These are phyloP conservation scores for Laterallus jamaicensis DNA, from an alignment of 2,113 vertebrate genomes.

Conservation along the genomic window DNA sequence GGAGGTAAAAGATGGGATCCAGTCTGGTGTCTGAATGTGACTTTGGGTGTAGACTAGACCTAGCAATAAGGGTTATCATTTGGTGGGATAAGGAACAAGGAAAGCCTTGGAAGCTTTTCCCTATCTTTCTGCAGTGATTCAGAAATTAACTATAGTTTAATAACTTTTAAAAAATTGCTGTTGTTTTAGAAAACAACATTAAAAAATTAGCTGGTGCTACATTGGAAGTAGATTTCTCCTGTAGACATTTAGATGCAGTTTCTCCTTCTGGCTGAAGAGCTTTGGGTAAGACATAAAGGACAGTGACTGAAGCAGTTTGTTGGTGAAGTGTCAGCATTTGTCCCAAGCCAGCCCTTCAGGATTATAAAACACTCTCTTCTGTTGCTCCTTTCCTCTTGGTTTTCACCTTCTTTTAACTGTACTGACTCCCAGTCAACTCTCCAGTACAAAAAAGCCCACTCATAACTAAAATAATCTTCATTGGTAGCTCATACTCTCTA, in stretches of 20 bases:
- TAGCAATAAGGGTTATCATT: not conserved
- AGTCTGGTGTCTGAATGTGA: not conserved
- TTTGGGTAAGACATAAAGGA: not conserved
- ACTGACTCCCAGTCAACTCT: not conserved
- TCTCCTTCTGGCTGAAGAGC: not conserved
- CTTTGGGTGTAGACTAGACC: not conserved
- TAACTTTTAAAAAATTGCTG: not conserved
- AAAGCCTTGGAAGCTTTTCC: not conserved
- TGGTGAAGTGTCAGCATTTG: not conserved
- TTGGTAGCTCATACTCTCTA: not conserved
- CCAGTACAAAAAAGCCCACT: not conserved
- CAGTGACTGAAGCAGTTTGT: rapidly evolving
- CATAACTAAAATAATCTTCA: not conserved
- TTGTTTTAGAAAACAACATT: not conserved
- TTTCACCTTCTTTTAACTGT: not conserved
- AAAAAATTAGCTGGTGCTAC: rapidly evolving
- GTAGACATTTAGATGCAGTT: not conserved
- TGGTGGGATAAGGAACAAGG: rapidly evolving
- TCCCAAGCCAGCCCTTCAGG: not conserved
- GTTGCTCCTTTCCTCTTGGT: not conserved
- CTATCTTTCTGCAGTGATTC: not conserved
- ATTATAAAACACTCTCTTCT: not conserved
- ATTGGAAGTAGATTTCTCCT: not conserved
- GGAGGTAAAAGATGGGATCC: not conserved
- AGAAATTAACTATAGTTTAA: not conserved